Evolutionary conservation across 2,113 vertebrate species (phyloP).

Genomic region (Grammomys surdaster): DNA sequence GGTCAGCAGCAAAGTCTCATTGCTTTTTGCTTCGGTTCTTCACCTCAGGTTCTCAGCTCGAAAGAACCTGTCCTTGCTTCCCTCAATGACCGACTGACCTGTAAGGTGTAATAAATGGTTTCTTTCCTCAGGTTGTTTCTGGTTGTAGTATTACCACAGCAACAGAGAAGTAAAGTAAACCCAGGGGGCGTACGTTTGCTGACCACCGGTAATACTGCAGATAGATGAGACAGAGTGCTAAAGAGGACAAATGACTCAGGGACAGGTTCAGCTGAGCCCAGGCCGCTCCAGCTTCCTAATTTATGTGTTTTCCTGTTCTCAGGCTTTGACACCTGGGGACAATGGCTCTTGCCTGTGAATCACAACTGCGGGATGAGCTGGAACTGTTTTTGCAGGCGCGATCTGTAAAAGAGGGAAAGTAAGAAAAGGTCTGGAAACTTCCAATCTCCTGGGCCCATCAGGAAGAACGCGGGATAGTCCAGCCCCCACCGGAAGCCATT

Average conservation of each 20-base stretch:
- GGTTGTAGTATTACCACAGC: neutral
- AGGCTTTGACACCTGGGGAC: neutral
- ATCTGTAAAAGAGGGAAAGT: neutral
- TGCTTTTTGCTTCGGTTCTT: neutral
- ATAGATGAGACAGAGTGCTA: neutral
- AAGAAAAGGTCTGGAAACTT: constrained; percentile 7
- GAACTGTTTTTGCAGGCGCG: neutral
- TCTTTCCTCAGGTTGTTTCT: neutral
- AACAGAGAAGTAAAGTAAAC: neutral
- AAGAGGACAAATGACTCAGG: neutral
- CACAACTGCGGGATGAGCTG: neutral
- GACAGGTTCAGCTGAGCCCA: neutral
- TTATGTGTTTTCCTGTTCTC: neutral
- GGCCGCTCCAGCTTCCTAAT: neutral
- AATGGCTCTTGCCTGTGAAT: neutral
- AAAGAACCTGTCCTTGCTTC: neutral
- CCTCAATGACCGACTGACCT: neutral
- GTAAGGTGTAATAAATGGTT: neutral
- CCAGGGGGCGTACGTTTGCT: neutral
- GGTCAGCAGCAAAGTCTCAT: neutral
- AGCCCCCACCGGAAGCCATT: neutral
- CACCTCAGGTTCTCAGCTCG: neutral
- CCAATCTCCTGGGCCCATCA: neutral
- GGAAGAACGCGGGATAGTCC: neutral
- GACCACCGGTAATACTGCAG: neutral